Conservation (phyloP, 1,140 invertebrate species). For the Apis dorsata region DNA sequence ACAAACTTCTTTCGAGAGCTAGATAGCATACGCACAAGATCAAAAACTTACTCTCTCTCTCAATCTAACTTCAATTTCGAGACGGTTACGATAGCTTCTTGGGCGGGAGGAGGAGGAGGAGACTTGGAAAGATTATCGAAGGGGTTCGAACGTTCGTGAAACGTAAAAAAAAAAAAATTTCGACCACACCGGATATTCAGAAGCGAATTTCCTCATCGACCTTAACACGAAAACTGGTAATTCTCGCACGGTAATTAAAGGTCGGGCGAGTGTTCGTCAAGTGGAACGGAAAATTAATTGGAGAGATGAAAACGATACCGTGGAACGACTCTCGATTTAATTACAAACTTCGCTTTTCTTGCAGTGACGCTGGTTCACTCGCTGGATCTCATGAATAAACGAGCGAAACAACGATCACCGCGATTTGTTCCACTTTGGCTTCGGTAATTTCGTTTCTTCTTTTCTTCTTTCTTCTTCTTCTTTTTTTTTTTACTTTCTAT, state of each 20-base stretch:
- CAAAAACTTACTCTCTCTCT: background rate
- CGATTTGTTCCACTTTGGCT: background rate
- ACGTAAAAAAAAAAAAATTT: background rate
- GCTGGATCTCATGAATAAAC: conserved; percentile 27
- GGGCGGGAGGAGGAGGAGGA: fast-evolving
- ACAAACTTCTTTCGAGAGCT: background rate
- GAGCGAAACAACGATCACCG: conserved; percentile 12
- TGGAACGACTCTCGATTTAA: conserved; percentile 28
- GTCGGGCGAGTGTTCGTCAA: conserved; percentile 23
- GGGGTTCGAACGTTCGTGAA: background rate
- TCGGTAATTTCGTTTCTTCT: background rate
- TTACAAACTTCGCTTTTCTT: conserved; percentile 22
- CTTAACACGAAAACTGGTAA: conserved; percentile 13
- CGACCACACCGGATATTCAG: background rate
- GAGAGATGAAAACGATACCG: conserved; percentile 38
- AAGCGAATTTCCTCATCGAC: background rate
- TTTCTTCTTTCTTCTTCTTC: fast-evolving
- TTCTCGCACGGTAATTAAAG: conserved; percentile 33
- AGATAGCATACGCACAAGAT: background rate
- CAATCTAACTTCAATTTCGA: no score
- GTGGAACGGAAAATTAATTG: conserved; percentile 41
- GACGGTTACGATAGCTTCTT: background rate
- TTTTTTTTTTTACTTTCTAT: background rate
- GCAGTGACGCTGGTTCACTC: background rate
- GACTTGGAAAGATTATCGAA: background rate